phyloP scores from a whole-genome alignment of 2,888 invertebrate genomes.

The Minunthozetes semirufus region DNA sequence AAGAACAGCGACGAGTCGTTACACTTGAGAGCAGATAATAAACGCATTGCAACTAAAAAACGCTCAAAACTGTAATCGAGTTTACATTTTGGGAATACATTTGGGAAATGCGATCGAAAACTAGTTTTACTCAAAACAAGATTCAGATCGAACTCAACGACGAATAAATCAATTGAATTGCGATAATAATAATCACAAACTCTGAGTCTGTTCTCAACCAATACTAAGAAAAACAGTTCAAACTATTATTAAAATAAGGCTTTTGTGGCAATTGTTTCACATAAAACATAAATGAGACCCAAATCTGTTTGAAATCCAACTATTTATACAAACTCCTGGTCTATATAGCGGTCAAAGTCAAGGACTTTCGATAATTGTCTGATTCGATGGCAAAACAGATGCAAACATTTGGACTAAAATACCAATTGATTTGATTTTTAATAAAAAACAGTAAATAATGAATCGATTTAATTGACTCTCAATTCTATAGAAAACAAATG shows the following conservation, averaged over 20 bases:
- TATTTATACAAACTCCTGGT: too few species aligned
- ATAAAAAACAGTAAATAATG: not conserved
- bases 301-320: too few species aligned
- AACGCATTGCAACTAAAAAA: conserved; percentile 10
- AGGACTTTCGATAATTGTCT: too few species aligned
- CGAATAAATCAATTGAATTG: not conserved
- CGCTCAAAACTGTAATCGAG: conserved; percentile 5
- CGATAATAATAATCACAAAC: not conserved
- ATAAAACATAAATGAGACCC: too few species aligned
- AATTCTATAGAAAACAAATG: not conserved
- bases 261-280: too few species aligned
- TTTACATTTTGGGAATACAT: not conserved
- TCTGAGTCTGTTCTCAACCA: not conserved
- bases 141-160: not conserved
- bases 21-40: not conserved
- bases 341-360: too few species aligned
- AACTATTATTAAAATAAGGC: too few species aligned
- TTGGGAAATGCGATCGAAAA: not conserved
- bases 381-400: too few species aligned
- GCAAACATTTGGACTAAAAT: too few species aligned
- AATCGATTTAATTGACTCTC: not conserved
- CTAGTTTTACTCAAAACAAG: not conserved
- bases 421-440: too few species aligned
- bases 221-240: too few species aligned
- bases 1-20: not conserved